Percentiles rank a stretch among this genome's conserved stretches.
Conservation (phyloP, 2,113 vertebrate species). For the Cygnus buccinator region DNA sequence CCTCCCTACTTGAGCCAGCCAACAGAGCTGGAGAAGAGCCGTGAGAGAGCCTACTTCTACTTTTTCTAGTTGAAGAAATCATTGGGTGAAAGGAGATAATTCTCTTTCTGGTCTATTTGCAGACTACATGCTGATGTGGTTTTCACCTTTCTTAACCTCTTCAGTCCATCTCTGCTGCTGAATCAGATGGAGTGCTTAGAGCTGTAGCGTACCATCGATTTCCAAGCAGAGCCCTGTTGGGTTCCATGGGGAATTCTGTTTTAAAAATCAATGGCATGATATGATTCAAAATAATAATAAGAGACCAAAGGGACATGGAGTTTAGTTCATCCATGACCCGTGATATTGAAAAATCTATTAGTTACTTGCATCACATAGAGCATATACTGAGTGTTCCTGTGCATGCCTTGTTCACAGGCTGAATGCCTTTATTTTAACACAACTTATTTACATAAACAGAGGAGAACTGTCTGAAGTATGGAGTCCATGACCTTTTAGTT, state of each 20-base stretch:
- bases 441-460: background rate
- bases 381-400: background rate
- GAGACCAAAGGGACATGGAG: background rate
- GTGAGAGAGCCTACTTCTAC: background rate
- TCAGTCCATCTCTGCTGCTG: background rate
- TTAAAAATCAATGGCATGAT: conserved; percentile 49
- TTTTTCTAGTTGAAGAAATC: background rate
- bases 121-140: background rate
- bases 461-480: background rate
- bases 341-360: background rate
- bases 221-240: background rate
- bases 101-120: background rate
- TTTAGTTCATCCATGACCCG: background rate
- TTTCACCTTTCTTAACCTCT: conserved; percentile 4
- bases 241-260: background rate
- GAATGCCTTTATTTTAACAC: background rate
- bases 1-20: background rate
- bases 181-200: conserved; percentile 7
- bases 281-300: conserved; percentile 44
- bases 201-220: background rate
- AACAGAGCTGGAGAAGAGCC: background rate
- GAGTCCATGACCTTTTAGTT: background rate
- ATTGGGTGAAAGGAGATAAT: background rate
- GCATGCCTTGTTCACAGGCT: fast-evolving
- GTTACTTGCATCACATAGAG: background rate